Evolutionary conservation across 2,797 vertebrate species (phyloP).

Genomic region (Carapus acus): DNA sequence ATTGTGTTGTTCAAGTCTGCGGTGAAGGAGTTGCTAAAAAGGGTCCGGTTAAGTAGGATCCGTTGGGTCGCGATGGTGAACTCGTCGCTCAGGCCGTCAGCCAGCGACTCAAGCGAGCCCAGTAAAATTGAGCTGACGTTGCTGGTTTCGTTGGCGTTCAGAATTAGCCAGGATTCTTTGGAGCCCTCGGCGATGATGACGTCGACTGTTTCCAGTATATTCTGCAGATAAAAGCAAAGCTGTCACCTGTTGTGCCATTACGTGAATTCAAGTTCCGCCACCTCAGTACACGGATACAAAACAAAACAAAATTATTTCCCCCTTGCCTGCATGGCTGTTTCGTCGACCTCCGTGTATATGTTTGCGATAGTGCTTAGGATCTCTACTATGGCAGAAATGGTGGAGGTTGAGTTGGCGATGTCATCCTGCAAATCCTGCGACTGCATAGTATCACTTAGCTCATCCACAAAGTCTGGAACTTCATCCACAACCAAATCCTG

Average conservation of each 20-base stretch:
- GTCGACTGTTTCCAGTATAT: slow-evolving; percentile 71
- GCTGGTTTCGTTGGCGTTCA: slow-evolving; percentile 52
- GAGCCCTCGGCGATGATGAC: slow-evolving; percentile 52
- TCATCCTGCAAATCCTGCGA: rapidly evolving
- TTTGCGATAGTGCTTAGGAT: slow-evolving; percentile 70
- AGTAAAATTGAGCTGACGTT: slow-evolving; percentile 71
- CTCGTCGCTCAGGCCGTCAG: slow-evolving; percentile 9
- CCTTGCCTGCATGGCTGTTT: slow-evolving; percentile 50
- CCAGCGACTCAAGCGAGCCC: slow-evolving; percentile 69
- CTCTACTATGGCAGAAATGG: slow-evolving; percentile 66
- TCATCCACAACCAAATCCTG: slow-evolving; percentile 30
- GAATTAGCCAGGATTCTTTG: slow-evolving; percentile 58
- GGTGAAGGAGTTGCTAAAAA: slow-evolving; percentile 34
- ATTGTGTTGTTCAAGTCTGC: slow-evolving; percentile 59
- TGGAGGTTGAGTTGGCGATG: slow-evolving; percentile 57
- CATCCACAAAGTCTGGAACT: slow-evolving; percentile 43
- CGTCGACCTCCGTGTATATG: slow-evolving; percentile 3
- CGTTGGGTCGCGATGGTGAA: slow-evolving; percentile 41
- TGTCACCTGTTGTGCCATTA: neutral
- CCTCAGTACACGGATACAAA: no score
- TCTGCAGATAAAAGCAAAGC: slow-evolving; percentile 60
- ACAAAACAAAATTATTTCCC: no score
- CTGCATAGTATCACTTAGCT: slow-evolving; percentile 36
- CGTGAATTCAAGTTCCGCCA: neutral
- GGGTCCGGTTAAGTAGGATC: slow-evolving; percentile 60